Base-by-base conservation (phyloP, 2,888 invertebrate genomes). In the Cheilosia vulpina region DNA sequence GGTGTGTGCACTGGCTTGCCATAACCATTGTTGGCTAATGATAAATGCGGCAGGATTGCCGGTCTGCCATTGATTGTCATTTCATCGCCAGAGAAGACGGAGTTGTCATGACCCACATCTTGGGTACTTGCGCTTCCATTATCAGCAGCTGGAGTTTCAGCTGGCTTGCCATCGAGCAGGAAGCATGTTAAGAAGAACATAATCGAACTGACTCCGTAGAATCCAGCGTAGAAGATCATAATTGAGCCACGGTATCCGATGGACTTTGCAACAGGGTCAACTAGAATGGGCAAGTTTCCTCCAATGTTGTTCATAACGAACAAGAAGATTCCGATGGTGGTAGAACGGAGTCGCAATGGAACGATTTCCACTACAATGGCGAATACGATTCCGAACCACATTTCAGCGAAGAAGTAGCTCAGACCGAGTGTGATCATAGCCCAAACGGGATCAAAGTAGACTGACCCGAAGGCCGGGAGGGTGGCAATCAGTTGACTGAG, bases 251-350 rank as follows among this genome's bases (percentile, higher is more conserved):
- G 93, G 92, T 96, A 97, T 9, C 97, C 97, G 79, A 97, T 95
- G 2, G 94, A 93, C 91, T 96, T 96, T 66, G 97, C 95, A 1
- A 97, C 95, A 0, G 97, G 97, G 91, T 97, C 97, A 2, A 97
- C 96, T 7, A 97, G 93, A 89, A 97, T 97, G 34, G 97, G 97
- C 89, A 97, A 93, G 92, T 97, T 97, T 43, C 97, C 97, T 6
- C 97, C 97, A 82, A 97, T 95, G 92, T 97, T 98, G 93, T 97
- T 97, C 96, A 97, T 97, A 2, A 97, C 96, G 92, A 98, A 98
- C 47, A 97, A 93, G 91, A 97, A 97, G 41, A 97, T 94, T 0
- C 97, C 97, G 15, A 97, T 95, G 0, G 97, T 96, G 47, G 97
- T 97, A 4, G 97, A 97, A 58, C 97, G 94, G 15, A 97, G 94